These are phyloP conservation scores for Thelaira solivaga DNA, from an alignment of 2,888 invertebrate genomes.

Conservation along the genomic window DNA sequence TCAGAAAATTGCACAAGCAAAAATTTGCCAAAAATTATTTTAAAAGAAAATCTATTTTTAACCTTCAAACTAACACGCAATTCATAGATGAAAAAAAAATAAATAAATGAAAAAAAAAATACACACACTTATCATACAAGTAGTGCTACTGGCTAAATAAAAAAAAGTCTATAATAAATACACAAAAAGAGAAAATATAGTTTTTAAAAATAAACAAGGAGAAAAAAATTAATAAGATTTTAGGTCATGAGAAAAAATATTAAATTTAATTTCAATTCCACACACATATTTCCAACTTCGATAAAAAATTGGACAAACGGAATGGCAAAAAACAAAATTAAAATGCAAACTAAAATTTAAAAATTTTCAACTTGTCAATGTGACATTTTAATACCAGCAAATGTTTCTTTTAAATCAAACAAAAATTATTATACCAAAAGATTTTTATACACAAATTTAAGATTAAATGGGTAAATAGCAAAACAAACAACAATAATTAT, in stretches of 20 bases:
- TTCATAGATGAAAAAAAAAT: conserved; percentile 32
- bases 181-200: conserved; percentile 4
- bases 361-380: neutral
- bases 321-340: neutral
- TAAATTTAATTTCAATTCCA: conserved; percentile 5
- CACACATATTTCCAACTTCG: neutral
- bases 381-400: conserved; percentile 41
- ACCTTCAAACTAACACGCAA: conserved; percentile 50
- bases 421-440: neutral
- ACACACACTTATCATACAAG: too few species aligned
- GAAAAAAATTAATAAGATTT: conserved; percentile 23
- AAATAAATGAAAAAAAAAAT: neutral
- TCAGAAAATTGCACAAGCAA: conserved; percentile 32
- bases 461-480: too few species aligned
- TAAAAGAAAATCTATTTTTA: conserved; percentile 46
- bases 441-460: too few species aligned
- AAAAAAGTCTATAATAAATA: conserved; percentile 17
- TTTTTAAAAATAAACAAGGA: conserved; percentile 34
- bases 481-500: too few species aligned
- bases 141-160: too few species aligned
- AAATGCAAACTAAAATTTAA: neutral
- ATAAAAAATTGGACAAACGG: conserved; percentile 5
- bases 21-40: conserved; percentile 34
- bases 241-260: conserved; percentile 13
- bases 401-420: neutral